These are phyloP conservation scores for Drosophila fuyamai DNA, from an alignment of 1,140 invertebrate genomes.

Conservation along the genomic window DNA sequence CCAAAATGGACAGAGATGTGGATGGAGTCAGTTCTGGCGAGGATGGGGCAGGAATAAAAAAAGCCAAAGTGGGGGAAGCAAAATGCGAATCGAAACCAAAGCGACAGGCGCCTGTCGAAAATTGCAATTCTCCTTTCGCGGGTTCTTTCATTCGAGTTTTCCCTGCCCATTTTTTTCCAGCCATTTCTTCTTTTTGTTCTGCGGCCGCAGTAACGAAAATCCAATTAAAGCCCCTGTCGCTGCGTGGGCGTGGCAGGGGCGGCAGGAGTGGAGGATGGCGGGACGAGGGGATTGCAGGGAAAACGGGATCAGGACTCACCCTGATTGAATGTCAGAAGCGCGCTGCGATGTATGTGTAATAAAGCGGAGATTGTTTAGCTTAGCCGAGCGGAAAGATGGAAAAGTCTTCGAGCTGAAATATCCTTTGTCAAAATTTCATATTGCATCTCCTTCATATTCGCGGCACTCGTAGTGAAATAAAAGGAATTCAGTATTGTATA, in stretches of 20 bases:
- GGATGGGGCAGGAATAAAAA: background rate
- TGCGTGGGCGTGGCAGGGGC: conserved; percentile 49
- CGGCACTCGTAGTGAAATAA: background rate
- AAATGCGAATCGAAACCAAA: conserved; percentile 68
- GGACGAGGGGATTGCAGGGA: background rate
- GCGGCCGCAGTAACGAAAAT: conserved; percentile 75
- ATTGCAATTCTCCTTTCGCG: conserved; percentile 74
- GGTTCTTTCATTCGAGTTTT: conserved; percentile 36
- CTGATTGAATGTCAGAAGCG: conserved; percentile 78
- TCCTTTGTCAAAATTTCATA: conserved; percentile 41
- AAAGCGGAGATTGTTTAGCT: conserved; percentile 77
- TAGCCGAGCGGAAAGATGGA: conserved; percentile 48
- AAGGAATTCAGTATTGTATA: background rate
- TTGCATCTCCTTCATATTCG: conserved; percentile 10
- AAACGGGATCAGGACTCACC: conserved; percentile 32
- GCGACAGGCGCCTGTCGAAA: conserved; percentile 78
- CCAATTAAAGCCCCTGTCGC: conserved; percentile 80
- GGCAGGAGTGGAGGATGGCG: background rate
- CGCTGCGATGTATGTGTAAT: conserved; percentile 72
- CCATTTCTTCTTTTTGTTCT: conserved; percentile 41
- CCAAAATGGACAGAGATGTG: conserved; percentile 44
- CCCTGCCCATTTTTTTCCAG: conserved; percentile 10
- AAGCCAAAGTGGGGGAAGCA: conserved; percentile 13
- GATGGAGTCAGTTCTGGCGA: conserved; percentile 34
- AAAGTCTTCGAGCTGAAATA: conserved; percentile 39